Evolutionary conservation across 30 jellyfish, hydroid and myxozoan genomes (phyloP), one percentile per base, ranked within the genome.

Genomic region (Catostylus mosaicus): DNA sequence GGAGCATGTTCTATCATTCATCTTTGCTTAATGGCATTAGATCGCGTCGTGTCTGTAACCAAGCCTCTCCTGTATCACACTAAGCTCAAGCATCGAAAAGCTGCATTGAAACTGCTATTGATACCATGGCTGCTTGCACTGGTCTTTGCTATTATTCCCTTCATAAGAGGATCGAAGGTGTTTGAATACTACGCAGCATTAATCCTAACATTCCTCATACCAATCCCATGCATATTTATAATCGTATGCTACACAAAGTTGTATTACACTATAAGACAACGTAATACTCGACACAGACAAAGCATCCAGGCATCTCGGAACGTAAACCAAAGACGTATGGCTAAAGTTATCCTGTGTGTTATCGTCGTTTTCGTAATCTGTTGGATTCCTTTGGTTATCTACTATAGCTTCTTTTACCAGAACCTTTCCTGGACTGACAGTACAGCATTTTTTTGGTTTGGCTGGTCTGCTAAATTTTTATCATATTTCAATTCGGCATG

Each of bases 1-100:
- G 71, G 71, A 18, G 19, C 40, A 22, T 59, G 71, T 18, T 59
- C 71, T 35, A 59, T 59, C 37, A 59, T 59, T 35, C 71, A 59
- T 24, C 71, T 59, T 37, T 59, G 71, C 26, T 7, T 59, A 4
- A 59, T 59, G 71, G 71, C 71, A 5, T 59, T 59, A 4, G 71
- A 59, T 23, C 37, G 71, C 16, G 18, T 18, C 38, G 26, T 59
- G 38, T 6, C 71, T 16, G 71, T 59, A 7, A 59, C 71, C 37
- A 59, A 59, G 71, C 71, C 71, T 11, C n/a, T 59, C 24, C 38
- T 59, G 3, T 37, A 59, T 27, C 71, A 37, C n/a, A 27, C 71
- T 24, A 22, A 6, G 24, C 38, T 59, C 9, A 59, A 37, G 38
- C 71, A 22, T 18, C n/a, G 71, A 27, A n/a, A 59, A 27, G 24